Conservation (phyloP, 2,113 vertebrate genomes). For the Dromiciops gliroides region DNA sequence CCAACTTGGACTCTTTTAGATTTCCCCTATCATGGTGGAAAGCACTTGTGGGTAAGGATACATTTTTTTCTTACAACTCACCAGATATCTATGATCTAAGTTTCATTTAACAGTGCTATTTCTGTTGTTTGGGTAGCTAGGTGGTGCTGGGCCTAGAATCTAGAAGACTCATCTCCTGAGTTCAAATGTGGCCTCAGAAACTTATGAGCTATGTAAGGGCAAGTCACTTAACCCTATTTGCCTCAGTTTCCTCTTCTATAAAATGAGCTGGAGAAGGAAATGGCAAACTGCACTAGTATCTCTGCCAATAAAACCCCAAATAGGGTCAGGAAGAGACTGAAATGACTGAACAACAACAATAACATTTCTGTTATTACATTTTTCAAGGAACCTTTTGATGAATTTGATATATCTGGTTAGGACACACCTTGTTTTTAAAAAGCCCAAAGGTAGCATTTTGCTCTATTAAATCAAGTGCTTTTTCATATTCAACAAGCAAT, state of each 20-base stretch:
- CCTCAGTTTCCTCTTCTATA: too few species aligned
- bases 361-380: background rate
- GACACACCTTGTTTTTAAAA: background rate
- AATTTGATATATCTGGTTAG: background rate
- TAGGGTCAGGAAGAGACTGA: too few species aligned
- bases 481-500: background rate
- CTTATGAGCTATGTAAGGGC: too few species aligned
- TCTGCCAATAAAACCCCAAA: too few species aligned
- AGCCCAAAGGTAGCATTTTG: background rate
- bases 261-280: too few species aligned
- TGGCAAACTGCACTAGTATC: too few species aligned
- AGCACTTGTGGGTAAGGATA: background rate
- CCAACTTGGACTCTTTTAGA: background rate
- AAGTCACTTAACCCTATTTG: too few species aligned
- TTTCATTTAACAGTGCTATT: background rate
- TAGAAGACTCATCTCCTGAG: too few species aligned
- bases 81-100: background rate
- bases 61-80: background rate
- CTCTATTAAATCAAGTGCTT: background rate
- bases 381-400: background rate
- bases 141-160: too few species aligned
- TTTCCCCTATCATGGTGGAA: background rate
- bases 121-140: background rate
- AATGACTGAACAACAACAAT: too few species aligned
- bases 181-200: too few species aligned